These are phyloP conservation scores for Cydia strobilella DNA, from an alignment of 1,140 invertebrate species.

Conservation along the genomic window DNA sequence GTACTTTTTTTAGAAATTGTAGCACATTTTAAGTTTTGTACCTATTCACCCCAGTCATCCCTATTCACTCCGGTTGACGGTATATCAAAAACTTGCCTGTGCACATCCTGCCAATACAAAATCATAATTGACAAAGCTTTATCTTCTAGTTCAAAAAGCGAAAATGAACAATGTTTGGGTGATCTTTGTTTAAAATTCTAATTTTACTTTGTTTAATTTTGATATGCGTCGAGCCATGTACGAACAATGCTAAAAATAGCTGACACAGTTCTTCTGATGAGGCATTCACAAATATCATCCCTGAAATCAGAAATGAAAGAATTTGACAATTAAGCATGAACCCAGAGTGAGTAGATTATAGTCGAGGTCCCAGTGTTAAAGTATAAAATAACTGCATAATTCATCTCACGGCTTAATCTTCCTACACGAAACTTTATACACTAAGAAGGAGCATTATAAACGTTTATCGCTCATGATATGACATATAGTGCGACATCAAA, in stretches of 20 bases:
- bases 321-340: background rate
- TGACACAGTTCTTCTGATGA: background rate
- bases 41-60: too few relatives aligned
- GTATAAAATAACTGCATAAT: background rate
- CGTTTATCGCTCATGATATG: too few relatives aligned
- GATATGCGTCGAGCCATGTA: background rate
- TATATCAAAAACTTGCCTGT: background rate
- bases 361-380: background rate
- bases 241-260: background rate
- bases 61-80: too few relatives aligned
- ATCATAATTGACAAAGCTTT: background rate
- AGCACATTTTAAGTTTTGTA: too few relatives aligned
- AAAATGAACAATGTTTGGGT: too few relatives aligned
- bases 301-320: background rate
- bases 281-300: background rate
- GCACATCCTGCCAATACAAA: background rate
- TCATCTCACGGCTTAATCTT: background rate
- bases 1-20: too few relatives aligned
- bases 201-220: too few relatives aligned
- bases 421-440: background rate
- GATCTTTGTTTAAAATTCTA: too few relatives aligned
- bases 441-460: too few relatives aligned
- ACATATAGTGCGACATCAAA: too few relatives aligned
- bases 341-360: constrained; percentile 6
- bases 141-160: too few relatives aligned